A percentile compares a stretch with the other conserved stretches of the same genome.
Conservation (phyloP, 2,113 vertebrate species). For the Spermophilus dauricus region DNA sequence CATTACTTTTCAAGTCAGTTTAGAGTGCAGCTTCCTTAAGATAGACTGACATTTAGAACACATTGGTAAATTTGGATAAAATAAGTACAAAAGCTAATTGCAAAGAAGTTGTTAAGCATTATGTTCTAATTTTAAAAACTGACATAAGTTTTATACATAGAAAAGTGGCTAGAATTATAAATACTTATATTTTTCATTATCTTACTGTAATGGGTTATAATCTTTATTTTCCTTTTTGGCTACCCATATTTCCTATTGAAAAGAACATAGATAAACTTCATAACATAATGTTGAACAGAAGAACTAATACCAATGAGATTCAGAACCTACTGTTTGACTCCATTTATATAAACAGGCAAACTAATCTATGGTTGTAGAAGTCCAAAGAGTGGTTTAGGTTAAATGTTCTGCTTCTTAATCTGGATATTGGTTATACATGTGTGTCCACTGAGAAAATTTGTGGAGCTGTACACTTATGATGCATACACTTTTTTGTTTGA, state of each 20-base stretch:
- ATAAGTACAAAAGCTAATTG: conserved; percentile 32
- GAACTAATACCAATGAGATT: background rate
- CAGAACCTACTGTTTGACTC: background rate
- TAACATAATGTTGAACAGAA: conserved; percentile 22
- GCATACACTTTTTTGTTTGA: background rate
- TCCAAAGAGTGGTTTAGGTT: background rate
- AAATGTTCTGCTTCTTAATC: background rate
- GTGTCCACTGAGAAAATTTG: background rate
- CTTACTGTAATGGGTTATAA: background rate
- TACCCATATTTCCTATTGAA: conserved; percentile 40
- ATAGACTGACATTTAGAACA: background rate
- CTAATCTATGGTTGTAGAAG: background rate
- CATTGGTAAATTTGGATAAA: background rate
- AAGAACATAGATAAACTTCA: conserved; percentile 31
- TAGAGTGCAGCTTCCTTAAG: conserved; percentile 1
- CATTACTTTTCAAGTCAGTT: conserved; percentile 28
- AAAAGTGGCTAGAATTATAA: conserved; percentile 33
- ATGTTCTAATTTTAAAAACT: background rate
- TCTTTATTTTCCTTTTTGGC: conserved; percentile 53
- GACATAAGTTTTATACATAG: background rate
- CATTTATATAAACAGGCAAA: background rate
- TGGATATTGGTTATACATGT: background rate
- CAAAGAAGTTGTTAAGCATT: background rate
- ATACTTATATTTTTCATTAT: background rate
- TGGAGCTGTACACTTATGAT: background rate